A percentile compares a stretch with the other conserved stretches of the same genome.
These are phyloP conservation scores for Pseudorasbora parva DNA, from an alignment of 2,113 vertebrate genomes.

Conservation along the genomic window DNA sequence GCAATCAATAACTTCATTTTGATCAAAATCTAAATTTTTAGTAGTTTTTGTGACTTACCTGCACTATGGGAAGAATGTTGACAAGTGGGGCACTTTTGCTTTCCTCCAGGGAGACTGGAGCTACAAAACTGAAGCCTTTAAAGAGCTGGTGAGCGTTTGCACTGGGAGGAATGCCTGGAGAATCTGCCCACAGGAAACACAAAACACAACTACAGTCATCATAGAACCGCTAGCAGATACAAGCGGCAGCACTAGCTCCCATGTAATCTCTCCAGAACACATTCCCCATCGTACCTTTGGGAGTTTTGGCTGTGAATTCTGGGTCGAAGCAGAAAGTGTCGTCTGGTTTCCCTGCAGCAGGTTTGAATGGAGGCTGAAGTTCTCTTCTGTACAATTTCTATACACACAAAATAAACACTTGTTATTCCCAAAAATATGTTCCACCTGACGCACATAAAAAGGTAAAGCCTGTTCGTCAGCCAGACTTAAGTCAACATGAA, in stretches of 20 bases:
- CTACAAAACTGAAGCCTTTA: slow-evolving; percentile 99
- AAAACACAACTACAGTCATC: neutral
- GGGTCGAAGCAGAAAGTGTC: slow-evolving; percentile 99
- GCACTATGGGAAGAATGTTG: slow-evolving; percentile 89
- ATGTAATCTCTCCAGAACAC: neutral
- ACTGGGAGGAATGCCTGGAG: slow-evolving; percentile 95
- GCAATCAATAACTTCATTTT: too few species aligned
- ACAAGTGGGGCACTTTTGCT: slow-evolving; percentile 87
- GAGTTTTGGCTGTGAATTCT: slow-evolving; percentile 98
- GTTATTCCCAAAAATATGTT: neutral
- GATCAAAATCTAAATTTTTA: too few species aligned
- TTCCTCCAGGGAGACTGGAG: slow-evolving; percentile 87
- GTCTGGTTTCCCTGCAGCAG: slow-evolving; percentile 94
- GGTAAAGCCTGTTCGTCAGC: neutral
- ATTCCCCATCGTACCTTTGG: slow-evolving; percentile 83
- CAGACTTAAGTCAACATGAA: neutral
- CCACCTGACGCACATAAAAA: neutral
- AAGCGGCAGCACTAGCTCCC: neutral
- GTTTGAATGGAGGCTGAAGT: slow-evolving; percentile 94
- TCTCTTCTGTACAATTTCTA: slow-evolving; percentile 94
- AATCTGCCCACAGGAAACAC: slow-evolving; percentile 78
- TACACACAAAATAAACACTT: neutral
- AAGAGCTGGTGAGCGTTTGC: slow-evolving; percentile 98
- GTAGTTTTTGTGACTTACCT: slow-evolving; percentile 76
- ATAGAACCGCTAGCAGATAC: neutral